These are phyloP conservation scores for Gastrophysa polygoni DNA, from an alignment of 2,888 invertebrate species.

Conservation along the genomic window DNA sequence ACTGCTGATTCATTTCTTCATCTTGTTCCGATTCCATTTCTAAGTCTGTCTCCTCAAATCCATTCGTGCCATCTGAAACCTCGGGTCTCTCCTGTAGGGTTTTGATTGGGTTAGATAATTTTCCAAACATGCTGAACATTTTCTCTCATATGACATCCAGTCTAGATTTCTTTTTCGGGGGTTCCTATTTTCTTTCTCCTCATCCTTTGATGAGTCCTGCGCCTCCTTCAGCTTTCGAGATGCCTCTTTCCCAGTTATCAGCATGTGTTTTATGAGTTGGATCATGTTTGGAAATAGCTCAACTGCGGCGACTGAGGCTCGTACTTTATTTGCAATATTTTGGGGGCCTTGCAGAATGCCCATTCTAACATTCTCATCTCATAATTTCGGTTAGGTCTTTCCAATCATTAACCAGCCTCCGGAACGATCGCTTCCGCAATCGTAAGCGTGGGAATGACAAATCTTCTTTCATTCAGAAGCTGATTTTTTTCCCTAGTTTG, in stretches of 20 bases:
- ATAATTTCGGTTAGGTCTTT: background rate
- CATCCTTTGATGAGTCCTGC: background rate
- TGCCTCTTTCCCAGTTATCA: background rate
- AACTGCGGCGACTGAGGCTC: background rate
- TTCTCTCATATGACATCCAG: background rate
- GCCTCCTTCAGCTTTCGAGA: background rate
- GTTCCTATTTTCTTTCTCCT: background rate
- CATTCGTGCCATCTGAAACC: background rate
- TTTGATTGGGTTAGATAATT: background rate
- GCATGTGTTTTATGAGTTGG: background rate
- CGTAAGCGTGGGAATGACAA: background rate
- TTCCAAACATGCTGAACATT: background rate
- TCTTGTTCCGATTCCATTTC: background rate
- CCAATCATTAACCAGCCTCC: background rate
- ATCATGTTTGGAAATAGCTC: background rate
- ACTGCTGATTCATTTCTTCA: background rate
- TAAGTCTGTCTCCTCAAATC: slow-evolving; percentile 2
- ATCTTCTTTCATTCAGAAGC: background rate
- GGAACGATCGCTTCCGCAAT: background rate
- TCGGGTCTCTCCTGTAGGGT: background rate
- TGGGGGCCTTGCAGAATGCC: background rate
- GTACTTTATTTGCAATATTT: background rate
- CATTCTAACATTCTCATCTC: background rate
- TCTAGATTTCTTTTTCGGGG: slow-evolving; percentile 5
- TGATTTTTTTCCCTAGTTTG: too few relatives aligned